Percentiles rank a stretch among this genome's conserved stretches.
Conservation (phyloP, 2,113 vertebrate species). For the Cyprinodon brontotheroides region DNA sequence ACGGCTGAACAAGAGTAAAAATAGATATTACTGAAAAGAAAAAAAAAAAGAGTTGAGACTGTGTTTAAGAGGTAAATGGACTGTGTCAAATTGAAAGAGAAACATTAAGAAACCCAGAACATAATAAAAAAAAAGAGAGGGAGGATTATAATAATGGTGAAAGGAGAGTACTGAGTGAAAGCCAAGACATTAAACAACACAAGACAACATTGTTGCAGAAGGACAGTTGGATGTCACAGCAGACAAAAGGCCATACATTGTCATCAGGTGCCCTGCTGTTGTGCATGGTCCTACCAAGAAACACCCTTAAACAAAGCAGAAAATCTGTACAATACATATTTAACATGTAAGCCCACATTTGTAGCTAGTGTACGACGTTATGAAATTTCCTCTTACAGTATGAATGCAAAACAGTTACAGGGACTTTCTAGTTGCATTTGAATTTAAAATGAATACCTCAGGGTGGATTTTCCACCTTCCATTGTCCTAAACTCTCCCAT, state of each 20-base stretch:
- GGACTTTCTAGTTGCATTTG: constrained; percentile 1
- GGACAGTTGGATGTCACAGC: constrained; percentile 27
- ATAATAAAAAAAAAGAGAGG: neutral
- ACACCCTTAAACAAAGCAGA: neutral
- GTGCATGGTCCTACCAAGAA: constrained; percentile 7
- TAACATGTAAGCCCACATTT: neutral
- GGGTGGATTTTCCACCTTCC: neutral
- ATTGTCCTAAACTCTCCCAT: neutral
- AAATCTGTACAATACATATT: neutral
- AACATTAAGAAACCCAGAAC: neutral
- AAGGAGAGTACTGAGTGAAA: constrained; percentile 25
- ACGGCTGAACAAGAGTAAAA: constrained; percentile 15
- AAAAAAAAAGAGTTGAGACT: neutral
- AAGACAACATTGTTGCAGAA: constrained; percentile 19
- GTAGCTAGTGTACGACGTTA: neutral
- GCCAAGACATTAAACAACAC: neutral
- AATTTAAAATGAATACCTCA: constrained; percentile 14
- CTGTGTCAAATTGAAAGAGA: neutral
- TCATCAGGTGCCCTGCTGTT: constrained; percentile 58
- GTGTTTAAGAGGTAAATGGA: neutral
- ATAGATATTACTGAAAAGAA: constrained; percentile 2
- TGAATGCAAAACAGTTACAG: constrained; percentile 2
- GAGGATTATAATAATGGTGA: constrained; percentile 22
- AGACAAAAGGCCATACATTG: constrained; percentile 53
- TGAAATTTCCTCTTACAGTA: constrained; percentile 3